A percentile compares a stretch with the other conserved stretches of the same genome.
Evolutionary conservation across 2,888 invertebrate species (phyloP).

Genomic region (Amaurobius ferox): DNA sequence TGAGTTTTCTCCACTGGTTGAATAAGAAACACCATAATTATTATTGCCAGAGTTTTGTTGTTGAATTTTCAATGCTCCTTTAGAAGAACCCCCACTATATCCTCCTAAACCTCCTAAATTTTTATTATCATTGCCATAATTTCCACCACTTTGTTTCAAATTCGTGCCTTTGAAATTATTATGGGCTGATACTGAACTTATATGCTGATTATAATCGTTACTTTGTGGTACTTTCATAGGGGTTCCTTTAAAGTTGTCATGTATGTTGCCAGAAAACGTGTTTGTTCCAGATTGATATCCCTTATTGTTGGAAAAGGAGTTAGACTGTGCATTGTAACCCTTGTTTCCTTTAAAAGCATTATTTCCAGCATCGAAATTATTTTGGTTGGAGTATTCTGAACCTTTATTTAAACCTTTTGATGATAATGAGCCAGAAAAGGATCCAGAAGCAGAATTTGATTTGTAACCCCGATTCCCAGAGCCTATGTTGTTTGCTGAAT

Average conservation of each 20-base stretch:
- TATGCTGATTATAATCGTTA: background rate
- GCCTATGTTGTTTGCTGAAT: too few relatives aligned
- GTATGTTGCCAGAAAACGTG: background rate
- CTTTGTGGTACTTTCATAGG: background rate
- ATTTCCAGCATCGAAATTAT: background rate
- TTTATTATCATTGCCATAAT: constrained; percentile 6
- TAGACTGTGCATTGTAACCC: background rate
- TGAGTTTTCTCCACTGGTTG: background rate
- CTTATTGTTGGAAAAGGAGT: background rate
- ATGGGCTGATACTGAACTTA: background rate
- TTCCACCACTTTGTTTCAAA: background rate
- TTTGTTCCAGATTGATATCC: background rate
- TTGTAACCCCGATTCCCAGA: background rate
- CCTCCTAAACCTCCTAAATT: background rate
- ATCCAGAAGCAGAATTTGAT: background rate
- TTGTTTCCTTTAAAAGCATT: background rate
- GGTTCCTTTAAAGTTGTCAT: background rate
- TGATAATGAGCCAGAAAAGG: background rate
- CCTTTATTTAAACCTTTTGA: background rate
- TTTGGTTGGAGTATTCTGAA: background rate
- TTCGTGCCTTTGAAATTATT: background rate
- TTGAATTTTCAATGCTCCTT: background rate
- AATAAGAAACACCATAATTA: background rate
- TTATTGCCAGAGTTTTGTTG: background rate
- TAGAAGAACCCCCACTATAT: background rate